Evolutionary conservation across 2,888 invertebrate genomes (phyloP).

Genomic region (Protonemura montana): DNA sequence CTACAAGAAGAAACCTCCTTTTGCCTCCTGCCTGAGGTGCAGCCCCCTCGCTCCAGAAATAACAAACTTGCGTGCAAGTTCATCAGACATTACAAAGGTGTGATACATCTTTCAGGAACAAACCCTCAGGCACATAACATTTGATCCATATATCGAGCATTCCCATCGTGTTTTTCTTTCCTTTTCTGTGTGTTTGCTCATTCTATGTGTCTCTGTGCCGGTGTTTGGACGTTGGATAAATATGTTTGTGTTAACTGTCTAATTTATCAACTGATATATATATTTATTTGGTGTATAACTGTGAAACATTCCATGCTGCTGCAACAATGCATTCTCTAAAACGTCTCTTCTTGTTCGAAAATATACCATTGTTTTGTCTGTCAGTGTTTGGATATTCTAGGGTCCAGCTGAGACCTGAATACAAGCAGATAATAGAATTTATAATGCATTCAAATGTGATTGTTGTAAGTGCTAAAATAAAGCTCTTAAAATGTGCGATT

Average conservation of each 20-base stretch:
- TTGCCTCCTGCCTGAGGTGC: conserved; percentile 28
- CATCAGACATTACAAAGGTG: conserved; percentile 41
- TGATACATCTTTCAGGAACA: background rate
- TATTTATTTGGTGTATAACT: background rate
- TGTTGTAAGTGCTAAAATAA: too few species aligned
- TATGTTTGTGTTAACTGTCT: background rate
- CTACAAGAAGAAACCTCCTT: conserved; percentile 30
- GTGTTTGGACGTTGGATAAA: background rate
- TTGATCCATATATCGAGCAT: background rate
- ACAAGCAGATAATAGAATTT: too few species aligned
- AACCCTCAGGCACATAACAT: conserved; percentile 38
- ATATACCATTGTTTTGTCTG: background rate
- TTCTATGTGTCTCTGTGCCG: background rate
- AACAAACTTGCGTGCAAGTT: conserved; percentile 41
- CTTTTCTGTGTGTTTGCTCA: background rate
- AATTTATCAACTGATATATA: background rate
- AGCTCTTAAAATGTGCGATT: too few species aligned
- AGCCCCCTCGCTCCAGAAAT: background rate
- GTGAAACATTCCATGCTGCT: background rate
- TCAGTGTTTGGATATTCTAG: background rate
- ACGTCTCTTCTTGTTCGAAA: background rate
- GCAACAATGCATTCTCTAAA: background rate
- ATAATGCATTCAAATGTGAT: too few species aligned
- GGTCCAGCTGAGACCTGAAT: too few species aligned
- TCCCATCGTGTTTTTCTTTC: background rate